Evolutionary conservation across 2,113 vertebrate species (phyloP), one percentile per base, ranked within the genome.

Genomic region (Toxotes jaculatrix): DNA sequence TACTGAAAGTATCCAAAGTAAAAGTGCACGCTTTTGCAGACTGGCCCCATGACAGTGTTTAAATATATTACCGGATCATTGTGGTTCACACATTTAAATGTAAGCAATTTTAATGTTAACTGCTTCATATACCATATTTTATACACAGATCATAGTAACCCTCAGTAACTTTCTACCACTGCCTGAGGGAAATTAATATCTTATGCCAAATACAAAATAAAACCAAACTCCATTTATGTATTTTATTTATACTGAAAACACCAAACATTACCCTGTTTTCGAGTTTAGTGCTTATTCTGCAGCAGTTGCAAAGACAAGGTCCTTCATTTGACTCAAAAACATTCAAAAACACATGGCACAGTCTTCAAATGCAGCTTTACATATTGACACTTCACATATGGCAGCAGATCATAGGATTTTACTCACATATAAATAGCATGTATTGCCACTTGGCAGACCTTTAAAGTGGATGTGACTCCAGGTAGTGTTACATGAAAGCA

Each of bases 181-280:
- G 43, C 43, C 4, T 45, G 45, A 7, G 14, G 45, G 5, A 49
- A 19, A 19, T 49, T 17, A 7, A 49, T 17, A 19, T 49, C 42
- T 3, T 13, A 11, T 43, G 12, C 12, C 31, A 19, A 80, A 36
- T 2, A 13, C 27, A 14, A 47, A 68, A 67, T 38, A 4, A 53
- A 34, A 65, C 5, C 32, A 70, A 73, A 65, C 61, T 63, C 11
- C 27, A 10, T 74, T 3, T 11, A 65, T 69, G 1, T 10, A 51
- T 55, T 88, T 90, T 78, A 88, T 88, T 89, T 38, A 16, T 17
- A 60, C 10, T 3, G 49, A 32, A 7, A 61, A 42, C 42, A 72
- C 16, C 79, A 47, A 72, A 64, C 14, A 51, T 55, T 16, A 79
- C 71, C 51, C 71, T 75, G 72, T 40, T 77, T 71, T 63, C 57